These are phyloP conservation scores for Sigmodon hispidus DNA, from an alignment of 2,113 vertebrate species.

Conservation along the genomic window DNA sequence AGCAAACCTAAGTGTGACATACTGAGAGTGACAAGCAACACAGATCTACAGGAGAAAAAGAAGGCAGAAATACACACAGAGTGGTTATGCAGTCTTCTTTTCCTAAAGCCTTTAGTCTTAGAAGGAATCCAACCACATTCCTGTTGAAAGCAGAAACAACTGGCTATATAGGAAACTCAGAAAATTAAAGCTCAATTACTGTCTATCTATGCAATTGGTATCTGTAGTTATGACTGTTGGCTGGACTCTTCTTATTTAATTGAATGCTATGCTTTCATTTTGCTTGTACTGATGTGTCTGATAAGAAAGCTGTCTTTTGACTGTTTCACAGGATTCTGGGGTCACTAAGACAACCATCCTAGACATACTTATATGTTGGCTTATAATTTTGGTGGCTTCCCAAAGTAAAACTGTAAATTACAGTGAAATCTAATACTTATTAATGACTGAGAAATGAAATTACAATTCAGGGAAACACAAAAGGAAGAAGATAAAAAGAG, in stretches of 20 bases:
- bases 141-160: not conserved
- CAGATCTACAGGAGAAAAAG: not conserved
- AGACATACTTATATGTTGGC: not conserved
- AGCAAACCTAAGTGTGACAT: not conserved
- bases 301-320: not conserved
- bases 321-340: rapidly evolving
- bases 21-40: not conserved
- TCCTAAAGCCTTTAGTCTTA: not conserved
- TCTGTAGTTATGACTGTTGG: not conserved
- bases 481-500: not conserved
- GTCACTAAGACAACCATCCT: not conserved
- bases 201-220: not conserved
- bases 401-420: not conserved
- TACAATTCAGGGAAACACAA: not conserved
- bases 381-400: not conserved
- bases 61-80: not conserved
- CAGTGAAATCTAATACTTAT: not conserved
- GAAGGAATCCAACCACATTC: not conserved
- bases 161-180: not conserved
- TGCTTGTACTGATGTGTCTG: not conserved
- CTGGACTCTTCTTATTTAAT: not conserved
- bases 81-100: not conserved
- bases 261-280: not conserved
- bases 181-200: not conserved
- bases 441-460: not conserved